A percentile compares a stretch with the other conserved stretches of the same genome.
Evolutionary conservation across 92 coral and sea anemone species (phyloP).

Genomic region (Actinostola sp.): DNA sequence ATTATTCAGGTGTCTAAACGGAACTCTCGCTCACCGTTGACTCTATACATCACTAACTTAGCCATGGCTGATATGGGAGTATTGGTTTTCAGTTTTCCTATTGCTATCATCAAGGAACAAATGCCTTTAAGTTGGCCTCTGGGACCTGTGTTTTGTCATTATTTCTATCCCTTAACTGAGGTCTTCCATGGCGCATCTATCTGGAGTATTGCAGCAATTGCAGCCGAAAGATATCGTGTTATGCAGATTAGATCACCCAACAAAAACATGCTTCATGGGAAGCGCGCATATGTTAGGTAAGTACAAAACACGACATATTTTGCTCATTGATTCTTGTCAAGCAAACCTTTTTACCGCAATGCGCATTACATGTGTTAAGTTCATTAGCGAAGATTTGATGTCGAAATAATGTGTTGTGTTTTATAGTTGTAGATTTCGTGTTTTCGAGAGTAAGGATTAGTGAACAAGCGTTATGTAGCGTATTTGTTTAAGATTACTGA

Average conservation of each 20-base stretch:
- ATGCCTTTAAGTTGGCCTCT: conserved; percentile 75
- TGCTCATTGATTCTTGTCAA: no score
- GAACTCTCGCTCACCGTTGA: conserved; percentile 50
- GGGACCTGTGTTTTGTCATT: conserved; percentile 63
- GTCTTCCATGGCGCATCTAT: conserved; percentile 84
- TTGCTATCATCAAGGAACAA: conserved; percentile 72
- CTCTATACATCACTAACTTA: conserved; percentile 68
- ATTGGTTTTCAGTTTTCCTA: conserved; percentile 60
- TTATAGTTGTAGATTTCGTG: no score
- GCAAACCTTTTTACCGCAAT: no score
- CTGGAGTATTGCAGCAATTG: conserved; percentile 91
- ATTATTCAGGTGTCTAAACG: conserved; percentile 51
- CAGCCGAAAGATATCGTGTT: conserved; percentile 70
- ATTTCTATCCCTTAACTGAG: conserved; percentile 76
- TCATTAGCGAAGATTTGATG: no score
- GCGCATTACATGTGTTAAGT: no score
- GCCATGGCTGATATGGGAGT: conserved; percentile 92
- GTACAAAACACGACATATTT: conserved; percentile 10
- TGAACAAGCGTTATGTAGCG: no score
- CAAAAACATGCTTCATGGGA: conserved; percentile 15
- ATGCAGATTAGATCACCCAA: conserved; percentile 31
- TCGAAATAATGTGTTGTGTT: no score
- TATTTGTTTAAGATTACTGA: no score
- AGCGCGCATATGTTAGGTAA: conserved; percentile 25
- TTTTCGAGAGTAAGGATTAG: no score